Conservation (phyloP, 2,888 invertebrate genomes). For the Eucera pruinosa region DNA sequence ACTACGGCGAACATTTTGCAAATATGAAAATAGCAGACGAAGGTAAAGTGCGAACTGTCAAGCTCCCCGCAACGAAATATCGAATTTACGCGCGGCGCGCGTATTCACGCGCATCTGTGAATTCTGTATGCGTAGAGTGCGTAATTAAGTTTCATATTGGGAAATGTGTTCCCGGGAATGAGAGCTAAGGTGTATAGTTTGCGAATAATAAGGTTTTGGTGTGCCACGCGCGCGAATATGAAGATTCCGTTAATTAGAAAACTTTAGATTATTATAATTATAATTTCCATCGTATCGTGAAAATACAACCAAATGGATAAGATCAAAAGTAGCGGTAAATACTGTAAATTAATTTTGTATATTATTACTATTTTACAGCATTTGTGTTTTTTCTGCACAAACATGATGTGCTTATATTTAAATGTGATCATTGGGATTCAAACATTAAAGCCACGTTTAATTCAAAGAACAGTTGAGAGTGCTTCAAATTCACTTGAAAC, state of each 20-base stretch:
- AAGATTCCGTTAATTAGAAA: neutral
- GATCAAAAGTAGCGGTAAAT: too few species aligned
- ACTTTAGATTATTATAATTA: too few species aligned
- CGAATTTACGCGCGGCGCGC: slow-evolving; percentile 25
- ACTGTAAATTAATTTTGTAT: too few species aligned
- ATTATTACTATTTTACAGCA: too few species aligned
- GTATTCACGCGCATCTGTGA: neutral
- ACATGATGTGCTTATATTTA: too few species aligned
- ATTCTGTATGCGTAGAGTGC: neutral
- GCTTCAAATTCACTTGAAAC: too few species aligned
- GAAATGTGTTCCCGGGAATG: neutral
- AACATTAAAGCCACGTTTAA: too few species aligned
- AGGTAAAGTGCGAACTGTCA: slow-evolving; percentile 9
- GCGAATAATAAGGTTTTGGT: neutral
- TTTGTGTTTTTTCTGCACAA: too few species aligned
- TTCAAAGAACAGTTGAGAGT: too few species aligned
- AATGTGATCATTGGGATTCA: too few species aligned
- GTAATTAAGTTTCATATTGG: slow-evolving; percentile 2
- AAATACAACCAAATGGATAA: too few species aligned
- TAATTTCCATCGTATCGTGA: too few species aligned
- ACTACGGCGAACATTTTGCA: neutral
- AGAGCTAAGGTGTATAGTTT: neutral
- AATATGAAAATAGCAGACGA: neutral
- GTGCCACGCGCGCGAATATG: neutral
- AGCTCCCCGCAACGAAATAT: slow-evolving; percentile 1